phyloP scores from a whole-genome alignment of 2,113 vertebrate genomes.

The Benitochromis conjunctus region DNA sequence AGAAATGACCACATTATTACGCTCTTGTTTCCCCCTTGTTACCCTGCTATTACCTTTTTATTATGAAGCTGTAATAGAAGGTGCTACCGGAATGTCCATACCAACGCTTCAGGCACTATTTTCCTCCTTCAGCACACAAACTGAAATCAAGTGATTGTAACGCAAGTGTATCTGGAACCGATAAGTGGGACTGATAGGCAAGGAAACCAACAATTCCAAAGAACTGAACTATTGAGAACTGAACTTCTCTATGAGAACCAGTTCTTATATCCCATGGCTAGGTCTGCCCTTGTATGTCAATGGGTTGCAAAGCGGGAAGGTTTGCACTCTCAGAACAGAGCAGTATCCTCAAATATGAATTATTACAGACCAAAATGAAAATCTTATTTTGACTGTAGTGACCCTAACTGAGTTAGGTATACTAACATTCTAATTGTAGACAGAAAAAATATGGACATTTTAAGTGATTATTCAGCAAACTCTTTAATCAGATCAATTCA shows the following conservation, averaged over 20 bases:
- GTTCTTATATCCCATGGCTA: not conserved
- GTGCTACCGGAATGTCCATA: too few species aligned
- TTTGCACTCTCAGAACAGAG: too few species aligned
- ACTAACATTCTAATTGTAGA: not conserved
- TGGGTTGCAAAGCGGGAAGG: not conserved
- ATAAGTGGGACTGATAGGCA: not conserved
- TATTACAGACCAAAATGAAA: not conserved
- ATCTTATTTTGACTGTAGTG: not conserved
- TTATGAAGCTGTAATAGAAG: too few species aligned
- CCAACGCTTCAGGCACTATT: not conserved
- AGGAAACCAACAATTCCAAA: not conserved
- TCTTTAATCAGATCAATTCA: not conserved
- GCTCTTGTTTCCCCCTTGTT: too few species aligned
- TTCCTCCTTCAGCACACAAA: not conserved
- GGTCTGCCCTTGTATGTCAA: not conserved
- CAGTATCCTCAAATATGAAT: not conserved
- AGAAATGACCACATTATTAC: too few species aligned
- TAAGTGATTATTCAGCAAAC: not conserved
- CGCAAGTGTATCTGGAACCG: not conserved
- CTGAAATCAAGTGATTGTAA: not conserved
- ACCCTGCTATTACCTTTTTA: too few species aligned
- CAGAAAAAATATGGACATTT: not conserved
- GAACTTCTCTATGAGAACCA: not conserved
- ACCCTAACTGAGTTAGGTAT: too few species aligned
- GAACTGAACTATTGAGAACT: not conserved